These are phyloP conservation scores for Cyphomyrmex costatus DNA, from an alignment of 1,140 invertebrate species.

Conservation along the genomic window DNA sequence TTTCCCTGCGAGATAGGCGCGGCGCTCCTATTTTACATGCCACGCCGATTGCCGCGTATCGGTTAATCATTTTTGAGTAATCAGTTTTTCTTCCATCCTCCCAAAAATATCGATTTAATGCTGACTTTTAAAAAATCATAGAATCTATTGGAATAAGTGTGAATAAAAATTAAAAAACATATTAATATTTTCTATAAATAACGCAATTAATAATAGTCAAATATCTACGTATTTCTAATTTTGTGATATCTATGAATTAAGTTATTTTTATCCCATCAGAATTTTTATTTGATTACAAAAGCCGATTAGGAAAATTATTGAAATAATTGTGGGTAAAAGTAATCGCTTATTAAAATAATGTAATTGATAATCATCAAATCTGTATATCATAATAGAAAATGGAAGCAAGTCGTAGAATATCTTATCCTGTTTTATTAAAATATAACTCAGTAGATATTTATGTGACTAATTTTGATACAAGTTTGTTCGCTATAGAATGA, in stretches of 20 bases:
- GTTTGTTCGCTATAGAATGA: too few relatives aligned
- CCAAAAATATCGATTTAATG: neutral
- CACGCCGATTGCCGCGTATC: neutral
- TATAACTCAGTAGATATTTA: too few relatives aligned
- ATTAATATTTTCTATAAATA: neutral
- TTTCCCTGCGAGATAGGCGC: neutral
- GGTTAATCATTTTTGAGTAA: neutral
- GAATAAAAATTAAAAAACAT: neutral
- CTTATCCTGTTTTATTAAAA: too few relatives aligned
- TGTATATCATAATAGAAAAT: too few relatives aligned
- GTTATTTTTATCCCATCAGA: neutral
- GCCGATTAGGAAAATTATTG: too few relatives aligned
- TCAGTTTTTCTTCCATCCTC: neutral
- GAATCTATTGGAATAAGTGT: neutral
- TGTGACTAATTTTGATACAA: too few relatives aligned
- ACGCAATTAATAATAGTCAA: neutral
- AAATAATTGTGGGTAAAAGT: neutral
- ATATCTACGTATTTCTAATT: neutral
- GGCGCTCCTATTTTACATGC: neutral
- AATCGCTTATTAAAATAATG: neutral
- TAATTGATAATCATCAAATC: neutral
- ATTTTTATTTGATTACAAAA: slow-evolving; percentile 6
- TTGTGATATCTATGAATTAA: neutral
- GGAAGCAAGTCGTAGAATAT: too few relatives aligned
- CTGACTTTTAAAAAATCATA: neutral